phyloP scores from a whole-genome alignment of 2,113 vertebrate genomes.

The Agelaius tricolor region DNA sequence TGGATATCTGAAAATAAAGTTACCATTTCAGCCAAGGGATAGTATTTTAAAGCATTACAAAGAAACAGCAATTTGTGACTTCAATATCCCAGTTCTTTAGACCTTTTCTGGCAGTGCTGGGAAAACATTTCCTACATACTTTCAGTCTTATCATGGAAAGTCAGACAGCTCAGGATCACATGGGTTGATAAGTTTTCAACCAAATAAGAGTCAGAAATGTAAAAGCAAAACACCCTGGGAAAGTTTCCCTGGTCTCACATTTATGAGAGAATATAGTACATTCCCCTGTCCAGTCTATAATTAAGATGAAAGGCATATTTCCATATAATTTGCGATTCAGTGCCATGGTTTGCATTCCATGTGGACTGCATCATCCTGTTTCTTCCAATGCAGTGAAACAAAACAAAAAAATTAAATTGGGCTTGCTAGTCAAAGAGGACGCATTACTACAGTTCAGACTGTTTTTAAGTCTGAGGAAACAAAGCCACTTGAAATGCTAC shows the following conservation, averaged over 20 bases:
- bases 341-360: slow-evolving; percentile 81
- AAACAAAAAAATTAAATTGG: slow-evolving; percentile 55
- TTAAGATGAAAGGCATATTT: slow-evolving; percentile 84
- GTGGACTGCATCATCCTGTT: slow-evolving; percentile 54
- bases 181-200: slow-evolving; percentile 72
- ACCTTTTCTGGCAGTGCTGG: slow-evolving; percentile 60
- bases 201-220: slow-evolving; percentile 81
- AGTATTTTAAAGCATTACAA: neutral
- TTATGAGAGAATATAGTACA: slow-evolving; percentile 68
- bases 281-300: slow-evolving; percentile 79
- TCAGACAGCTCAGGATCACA: slow-evolving; percentile 73
- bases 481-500: slow-evolving; percentile 38
- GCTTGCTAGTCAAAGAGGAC: slow-evolving; percentile 59
- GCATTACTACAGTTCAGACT: slow-evolving; percentile 50
- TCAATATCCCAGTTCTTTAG: slow-evolving; percentile 36
- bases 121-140: slow-evolving; percentile 80
- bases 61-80: slow-evolving; percentile 21
- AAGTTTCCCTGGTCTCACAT: slow-evolving; percentile 69
- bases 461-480: slow-evolving; percentile 69
- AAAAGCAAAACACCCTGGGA: slow-evolving; percentile 83
- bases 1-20: neutral
- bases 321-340: slow-evolving; percentile 73
- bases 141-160: slow-evolving; percentile 79
- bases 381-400: slow-evolving; percentile 70
- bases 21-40: neutral